Evolutionary conservation across 2,888 invertebrate species (phyloP).

Genomic region (Linhomoeus sp.): DNA sequence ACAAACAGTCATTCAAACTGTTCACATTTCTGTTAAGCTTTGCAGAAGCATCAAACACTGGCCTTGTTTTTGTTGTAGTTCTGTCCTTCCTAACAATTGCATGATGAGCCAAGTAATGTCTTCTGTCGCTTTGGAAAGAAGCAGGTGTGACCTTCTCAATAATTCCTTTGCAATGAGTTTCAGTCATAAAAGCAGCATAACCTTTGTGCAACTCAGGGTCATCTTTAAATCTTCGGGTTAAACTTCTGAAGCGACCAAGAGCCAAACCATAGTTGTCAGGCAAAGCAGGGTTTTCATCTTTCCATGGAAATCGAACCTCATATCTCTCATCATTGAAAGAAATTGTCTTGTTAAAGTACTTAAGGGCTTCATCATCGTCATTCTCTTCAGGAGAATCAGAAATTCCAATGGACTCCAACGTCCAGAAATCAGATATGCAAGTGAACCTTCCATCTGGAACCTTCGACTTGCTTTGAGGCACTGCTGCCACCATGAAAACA

Average conservation of each 20-base stretch:
- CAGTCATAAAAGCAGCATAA: conserved; percentile 5
- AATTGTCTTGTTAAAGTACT: neutral
- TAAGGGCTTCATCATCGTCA: conserved; percentile 1
- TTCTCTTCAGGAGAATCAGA: neutral
- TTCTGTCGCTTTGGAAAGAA: neutral
- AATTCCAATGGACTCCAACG: neutral
- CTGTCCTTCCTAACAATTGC: conserved; percentile 6
- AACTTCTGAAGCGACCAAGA: neutral
- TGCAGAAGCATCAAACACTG: conserved; percentile 9
- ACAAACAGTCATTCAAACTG: conserved; percentile 9
- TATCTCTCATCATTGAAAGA: neutral
- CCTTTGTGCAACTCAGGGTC: neutral
- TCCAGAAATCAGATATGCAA: neutral
- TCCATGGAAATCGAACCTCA: conserved; percentile 2
- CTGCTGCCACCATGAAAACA: too few relatives aligned
- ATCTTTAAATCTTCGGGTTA: neutral
- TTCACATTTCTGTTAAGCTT: neutral
- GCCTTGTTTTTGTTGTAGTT: conserved; percentile 7
- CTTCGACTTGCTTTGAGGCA: too few relatives aligned
- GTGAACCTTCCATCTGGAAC: too few relatives aligned
- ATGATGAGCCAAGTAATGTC: conserved; percentile 8
- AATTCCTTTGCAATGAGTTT: conserved; percentile 4
- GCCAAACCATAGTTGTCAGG: conserved; percentile 2
- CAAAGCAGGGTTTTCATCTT: neutral
- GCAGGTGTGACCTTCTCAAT: conserved; percentile 5